Conservation (phyloP, 2,113 vertebrate species). For the Podiceps cristatus region DNA sequence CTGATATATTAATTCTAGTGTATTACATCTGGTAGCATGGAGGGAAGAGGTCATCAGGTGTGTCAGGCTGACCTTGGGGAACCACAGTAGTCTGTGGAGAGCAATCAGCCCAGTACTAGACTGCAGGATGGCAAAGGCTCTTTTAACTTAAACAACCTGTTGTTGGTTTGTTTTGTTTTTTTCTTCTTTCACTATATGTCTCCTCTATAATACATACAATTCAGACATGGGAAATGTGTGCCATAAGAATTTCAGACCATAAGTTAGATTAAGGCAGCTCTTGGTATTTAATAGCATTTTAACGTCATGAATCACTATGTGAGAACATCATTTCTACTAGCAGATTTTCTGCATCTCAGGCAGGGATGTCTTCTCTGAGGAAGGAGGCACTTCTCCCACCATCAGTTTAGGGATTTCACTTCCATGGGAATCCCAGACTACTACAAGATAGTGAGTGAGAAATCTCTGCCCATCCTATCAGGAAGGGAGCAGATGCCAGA, state of each 20-base stretch:
- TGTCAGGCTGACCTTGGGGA: background rate
- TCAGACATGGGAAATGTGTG: background rate
- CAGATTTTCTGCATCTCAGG: background rate
- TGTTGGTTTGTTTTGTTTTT: background rate
- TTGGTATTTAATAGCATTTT: background rate
- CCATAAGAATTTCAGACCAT: background rate
- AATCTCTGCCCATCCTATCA: background rate
- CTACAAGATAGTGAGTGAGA: background rate
- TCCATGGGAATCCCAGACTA: background rate
- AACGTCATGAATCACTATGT: background rate
- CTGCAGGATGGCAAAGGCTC: background rate
- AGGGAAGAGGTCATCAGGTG: background rate
- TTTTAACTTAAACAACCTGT: background rate
- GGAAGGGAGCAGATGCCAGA: background rate
- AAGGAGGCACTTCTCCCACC: background rate
- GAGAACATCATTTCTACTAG: background rate
- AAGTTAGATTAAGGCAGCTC: background rate
- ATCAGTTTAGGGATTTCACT: background rate
- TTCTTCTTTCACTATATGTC: background rate
- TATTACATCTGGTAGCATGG: background rate
- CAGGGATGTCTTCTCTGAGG: background rate
- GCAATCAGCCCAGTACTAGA: background rate
- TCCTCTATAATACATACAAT: background rate
- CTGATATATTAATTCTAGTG: background rate
- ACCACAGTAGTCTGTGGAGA: background rate